phyloP scores from a whole-genome alignment of 2,113 vertebrate genomes.

The Anhinga rufa region DNA sequence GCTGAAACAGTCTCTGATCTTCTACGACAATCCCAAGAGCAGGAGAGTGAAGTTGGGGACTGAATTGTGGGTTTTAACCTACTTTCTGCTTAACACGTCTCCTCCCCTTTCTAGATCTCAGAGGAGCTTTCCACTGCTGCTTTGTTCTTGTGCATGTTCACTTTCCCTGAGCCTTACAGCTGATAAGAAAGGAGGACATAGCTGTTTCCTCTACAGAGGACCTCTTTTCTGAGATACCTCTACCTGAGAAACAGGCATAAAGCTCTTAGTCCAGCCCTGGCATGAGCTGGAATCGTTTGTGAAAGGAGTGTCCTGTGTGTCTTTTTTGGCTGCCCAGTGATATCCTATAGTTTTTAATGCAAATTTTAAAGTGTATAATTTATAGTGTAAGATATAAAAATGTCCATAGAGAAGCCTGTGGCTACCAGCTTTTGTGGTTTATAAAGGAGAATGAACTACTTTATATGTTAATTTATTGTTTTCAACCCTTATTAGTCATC shows the following conservation, averaged over 20 bases:
- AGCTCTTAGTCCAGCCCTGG: neutral
- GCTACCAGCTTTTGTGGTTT: neutral
- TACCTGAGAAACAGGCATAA: neutral
- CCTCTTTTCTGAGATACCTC: neutral
- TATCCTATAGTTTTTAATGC: neutral
- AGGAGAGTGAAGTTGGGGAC: neutral
- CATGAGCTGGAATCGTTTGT: neutral
- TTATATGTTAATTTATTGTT: neutral
- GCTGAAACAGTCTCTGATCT: neutral
- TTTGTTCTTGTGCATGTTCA: neutral
- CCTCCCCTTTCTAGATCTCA: neutral
- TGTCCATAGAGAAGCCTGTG: neutral
- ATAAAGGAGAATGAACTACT: neutral
- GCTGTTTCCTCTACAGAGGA: neutral
- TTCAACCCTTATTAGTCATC: neutral
- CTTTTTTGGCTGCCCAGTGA: neutral
- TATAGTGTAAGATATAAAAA: neutral
- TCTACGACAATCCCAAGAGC: accelerated
- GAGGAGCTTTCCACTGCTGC: neutral
- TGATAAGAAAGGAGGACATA: neutral
- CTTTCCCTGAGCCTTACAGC: neutral
- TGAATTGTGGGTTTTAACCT: neutral
- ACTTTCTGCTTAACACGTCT: neutral
- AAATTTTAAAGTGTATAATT: neutral
- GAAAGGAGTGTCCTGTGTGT: neutral